Base-by-base conservation (phyloP, 2,113 vertebrate species). In the Seriola aureovittata region DNA sequence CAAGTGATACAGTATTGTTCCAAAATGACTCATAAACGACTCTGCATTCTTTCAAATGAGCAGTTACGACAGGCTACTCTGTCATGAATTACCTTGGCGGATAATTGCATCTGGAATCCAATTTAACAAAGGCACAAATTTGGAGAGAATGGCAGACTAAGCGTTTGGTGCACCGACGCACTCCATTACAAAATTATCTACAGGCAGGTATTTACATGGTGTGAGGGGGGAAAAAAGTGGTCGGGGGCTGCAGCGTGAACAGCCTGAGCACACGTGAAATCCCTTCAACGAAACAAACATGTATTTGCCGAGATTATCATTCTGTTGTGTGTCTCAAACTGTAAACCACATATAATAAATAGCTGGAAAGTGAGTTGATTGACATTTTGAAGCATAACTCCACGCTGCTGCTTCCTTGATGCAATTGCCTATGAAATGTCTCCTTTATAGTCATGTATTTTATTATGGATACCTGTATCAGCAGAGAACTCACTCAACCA, bases 51-150 rank as follows among this genome's bases (percentile, higher is more conserved):
- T 87, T 88, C 80, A 90, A 83, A 92, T 86, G 82, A 93, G 78
- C 76, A 68, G 84, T 80, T 88, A 78, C 12, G 66, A 78, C 59
- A 21, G 65, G 66, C 78, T 84, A 60, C 65, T 84, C 74, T 84
- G 75, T 87, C 82, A 42, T 76, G 82, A 93, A 93, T 93, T 86
- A 90, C 85, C 82, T 75, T 82, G 73, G 81, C 64, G 83, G 88
- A 90, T 94, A 93, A 95, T 94, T 94, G 88, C 87, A 86, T 91
- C 91, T 84, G 48, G 90, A 91, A 93, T 92, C 91, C 89, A 90
- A 89, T 93, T 92, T 92, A 88, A 89, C 85, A 89, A 91, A 90
- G 66, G 67, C 62, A 50, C 75, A 85, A 71, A 84, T 89, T 90
- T 75, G 65, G 75, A 85, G 71, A 17, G 66, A 88, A 88, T 71